Evolutionary conservation across 2,797 vertebrate genomes (phyloP).

Genomic region (Bradypodion pumilum): DNA sequence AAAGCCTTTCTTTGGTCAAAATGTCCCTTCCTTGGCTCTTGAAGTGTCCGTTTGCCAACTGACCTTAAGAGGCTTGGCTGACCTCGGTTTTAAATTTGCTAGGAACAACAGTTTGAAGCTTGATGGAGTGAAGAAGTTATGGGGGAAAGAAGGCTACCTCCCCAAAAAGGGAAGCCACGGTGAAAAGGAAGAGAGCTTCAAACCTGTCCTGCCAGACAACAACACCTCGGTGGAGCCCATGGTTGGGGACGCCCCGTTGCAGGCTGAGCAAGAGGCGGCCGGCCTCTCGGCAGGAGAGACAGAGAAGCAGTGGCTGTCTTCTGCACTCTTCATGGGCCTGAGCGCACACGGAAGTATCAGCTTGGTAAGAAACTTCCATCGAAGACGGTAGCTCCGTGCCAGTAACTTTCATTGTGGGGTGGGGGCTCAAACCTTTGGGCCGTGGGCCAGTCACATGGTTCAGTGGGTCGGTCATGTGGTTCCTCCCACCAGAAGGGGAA

Average conservation of each 20-base stretch:
- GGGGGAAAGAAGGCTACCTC: conserved; percentile 95
- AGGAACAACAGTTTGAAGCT: conserved; percentile 85
- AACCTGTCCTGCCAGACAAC: conserved; percentile 59
- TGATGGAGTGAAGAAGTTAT: conserved; percentile 89
- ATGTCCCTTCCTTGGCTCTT: background rate
- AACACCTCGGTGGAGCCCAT: conserved; percentile 61
- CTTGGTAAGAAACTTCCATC: conserved; percentile 79
- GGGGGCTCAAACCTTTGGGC: too few species aligned
- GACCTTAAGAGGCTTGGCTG: too few species aligned
- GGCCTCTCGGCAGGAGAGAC: conserved; percentile 76
- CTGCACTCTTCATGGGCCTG: conserved; percentile 89
- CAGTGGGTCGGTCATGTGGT: too few species aligned
- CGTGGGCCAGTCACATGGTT: too few species aligned
- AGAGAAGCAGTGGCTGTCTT: conserved; percentile 87
- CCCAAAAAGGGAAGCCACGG: conserved; percentile 79
- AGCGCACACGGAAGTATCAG: conserved; percentile 80
- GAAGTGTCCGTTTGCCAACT: too few species aligned
- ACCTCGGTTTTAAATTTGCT: conserved; percentile 24
- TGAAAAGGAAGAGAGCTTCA: conserved; percentile 68
- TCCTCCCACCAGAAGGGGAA: too few species aligned
- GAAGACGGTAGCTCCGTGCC: background rate
- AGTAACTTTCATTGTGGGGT: background rate
- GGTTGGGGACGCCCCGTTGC: conserved; percentile 17
- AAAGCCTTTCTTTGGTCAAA: background rate
- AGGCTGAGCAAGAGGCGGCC: conserved; percentile 51